Evolutionary conservation across 2,888 invertebrate species (phyloP), one percentile per base, ranked within the genome.

Genomic region (Agrochola circellaris): DNA sequence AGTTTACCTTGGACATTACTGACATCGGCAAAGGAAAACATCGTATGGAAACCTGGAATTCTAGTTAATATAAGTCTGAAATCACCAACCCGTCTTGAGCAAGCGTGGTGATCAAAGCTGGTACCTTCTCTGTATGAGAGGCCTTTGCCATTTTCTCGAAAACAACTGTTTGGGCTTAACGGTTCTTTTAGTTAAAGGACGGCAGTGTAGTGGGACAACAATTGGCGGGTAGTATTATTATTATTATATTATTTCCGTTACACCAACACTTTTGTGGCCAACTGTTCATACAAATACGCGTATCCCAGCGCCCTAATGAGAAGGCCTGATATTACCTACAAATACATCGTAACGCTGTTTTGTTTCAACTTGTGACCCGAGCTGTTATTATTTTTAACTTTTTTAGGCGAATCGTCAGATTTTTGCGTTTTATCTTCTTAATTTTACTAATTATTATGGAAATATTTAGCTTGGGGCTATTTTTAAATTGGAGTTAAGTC

Each of bases 291-390:
- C 86, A 87, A 89, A 89, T 83, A 87, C 79, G 79, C 76, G 75
- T 69, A 88, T 81, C 83, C 82, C 82, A 68, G 82, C 85, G 72
- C 88, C 89, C 90, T 90, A 90, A 90, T 90, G 90, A 90, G 91
- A 87, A 90, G 89, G 81, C 84, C 83, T 85, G 86, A 82, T 90
- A 90, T 89, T 88, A 89, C 89, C 83, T 89, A 80, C 82, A 76
- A 82, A 85, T 82, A 85, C 88, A 84, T 84, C 84, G 89, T 88
- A 85, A 87, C 88, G 83, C 86, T 90, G 87, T 90, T 89, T 85
- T 84, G 84, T 88, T 86, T 81, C 85, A 85, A 88, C 89, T 85
- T 87, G 89, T 85, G 83, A 77, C 88, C 89, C 87, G 26, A 11
- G 38, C 61, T 74, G 77, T 86, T 90, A 89, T 88, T 88, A 84